These are phyloP conservation scores for Orthonyx spaldingii DNA, from an alignment of 2,113 vertebrate species.

Conservation along the genomic window DNA sequence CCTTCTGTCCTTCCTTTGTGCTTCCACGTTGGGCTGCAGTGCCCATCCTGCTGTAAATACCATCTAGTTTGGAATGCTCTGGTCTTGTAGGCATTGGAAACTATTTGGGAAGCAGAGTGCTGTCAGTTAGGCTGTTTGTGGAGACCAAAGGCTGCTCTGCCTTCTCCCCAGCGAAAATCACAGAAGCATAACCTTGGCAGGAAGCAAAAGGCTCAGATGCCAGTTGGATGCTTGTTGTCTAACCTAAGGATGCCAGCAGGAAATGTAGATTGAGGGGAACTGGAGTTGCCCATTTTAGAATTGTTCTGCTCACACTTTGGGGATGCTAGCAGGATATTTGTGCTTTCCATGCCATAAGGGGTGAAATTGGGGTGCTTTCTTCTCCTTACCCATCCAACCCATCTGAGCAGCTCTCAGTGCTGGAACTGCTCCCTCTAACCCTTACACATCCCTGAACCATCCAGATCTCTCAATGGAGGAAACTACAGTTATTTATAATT, in stretches of 20 bases:
- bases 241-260: background rate
- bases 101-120: background rate
- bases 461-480: slow-evolving; percentile 34
- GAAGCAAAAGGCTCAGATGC: background rate
- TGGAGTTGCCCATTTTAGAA: background rate
- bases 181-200: slow-evolving; percentile 1
- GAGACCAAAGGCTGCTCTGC: background rate
- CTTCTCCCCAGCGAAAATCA: background rate
- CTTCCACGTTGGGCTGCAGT: background rate
- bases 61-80: background rate
- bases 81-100: background rate
- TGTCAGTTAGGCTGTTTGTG: background rate
- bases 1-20: background rate
- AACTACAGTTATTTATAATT: slow-evolving; percentile 61
- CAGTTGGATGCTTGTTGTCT: background rate
- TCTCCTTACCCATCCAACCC: background rate
- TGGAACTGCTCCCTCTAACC: background rate
- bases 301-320: background rate
- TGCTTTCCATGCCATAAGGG: background rate
- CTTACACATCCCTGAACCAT: background rate
- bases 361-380: background rate
- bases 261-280: background rate
- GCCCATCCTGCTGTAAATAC: background rate
- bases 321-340: background rate
- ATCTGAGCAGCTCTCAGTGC: background rate